Percentiles rank a stretch among this genome's conserved stretches.
phyloP scores from a whole-genome alignment of 2,113 vertebrate species.

The Callithrix jacchus region DNA sequence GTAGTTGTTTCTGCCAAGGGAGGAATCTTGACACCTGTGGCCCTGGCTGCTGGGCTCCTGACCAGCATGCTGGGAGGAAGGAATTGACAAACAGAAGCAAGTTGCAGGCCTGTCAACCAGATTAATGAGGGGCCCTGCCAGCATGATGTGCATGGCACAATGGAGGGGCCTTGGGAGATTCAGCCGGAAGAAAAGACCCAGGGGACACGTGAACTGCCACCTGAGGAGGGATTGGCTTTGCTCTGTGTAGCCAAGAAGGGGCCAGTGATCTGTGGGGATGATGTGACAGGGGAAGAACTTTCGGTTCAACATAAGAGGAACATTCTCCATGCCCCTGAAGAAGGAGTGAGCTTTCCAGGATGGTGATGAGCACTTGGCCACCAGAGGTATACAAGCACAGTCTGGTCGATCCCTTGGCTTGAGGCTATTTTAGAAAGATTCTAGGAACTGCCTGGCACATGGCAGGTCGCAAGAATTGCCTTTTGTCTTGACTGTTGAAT shows the following conservation, averaged over 20 bases:
- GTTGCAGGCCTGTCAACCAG: slow-evolving; percentile 8
- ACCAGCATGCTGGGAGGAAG: not conserved
- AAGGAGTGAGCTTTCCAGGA: not conserved
- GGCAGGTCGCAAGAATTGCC: not conserved
- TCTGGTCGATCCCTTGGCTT: not conserved
- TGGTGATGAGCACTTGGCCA: not conserved
- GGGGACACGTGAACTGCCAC: not conserved
- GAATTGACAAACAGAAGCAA: slow-evolving; percentile 12
- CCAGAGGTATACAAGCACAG: not conserved
- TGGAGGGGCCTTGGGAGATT: slow-evolving; percentile 6
- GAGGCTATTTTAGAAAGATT: not conserved
- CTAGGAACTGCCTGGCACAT: not conserved
- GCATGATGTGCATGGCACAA: not conserved
- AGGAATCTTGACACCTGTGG: not conserved
- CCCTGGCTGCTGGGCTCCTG: not conserved
- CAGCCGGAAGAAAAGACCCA: not conserved
- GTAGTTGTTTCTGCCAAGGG: not conserved
- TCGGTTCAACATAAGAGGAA: not conserved
- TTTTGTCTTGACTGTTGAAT: not conserved
- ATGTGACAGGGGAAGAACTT: not conserved
- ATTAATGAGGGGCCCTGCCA: not conserved
- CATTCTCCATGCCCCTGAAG: not conserved
- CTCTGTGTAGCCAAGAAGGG: not conserved
- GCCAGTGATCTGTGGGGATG: not conserved
- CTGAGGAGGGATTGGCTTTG: not conserved